Percentiles rank a stretch among this genome's conserved stretches.
Conservation (phyloP, 35 echinoderm and acorn worm species). For the Ophiothrix spiculata region DNA sequence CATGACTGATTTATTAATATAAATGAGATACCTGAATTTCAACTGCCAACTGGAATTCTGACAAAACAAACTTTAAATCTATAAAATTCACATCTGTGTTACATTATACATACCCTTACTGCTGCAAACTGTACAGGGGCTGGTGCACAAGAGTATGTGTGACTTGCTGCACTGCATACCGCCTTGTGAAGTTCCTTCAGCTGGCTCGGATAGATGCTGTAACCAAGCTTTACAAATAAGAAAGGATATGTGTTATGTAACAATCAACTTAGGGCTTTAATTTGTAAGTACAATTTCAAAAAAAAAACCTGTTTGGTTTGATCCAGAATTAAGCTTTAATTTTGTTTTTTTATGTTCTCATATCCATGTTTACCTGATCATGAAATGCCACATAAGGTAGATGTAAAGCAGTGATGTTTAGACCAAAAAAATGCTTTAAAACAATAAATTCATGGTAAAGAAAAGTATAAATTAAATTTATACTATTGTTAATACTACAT, state of each 20-base stretch:
- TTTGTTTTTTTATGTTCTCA: too few relatives aligned
- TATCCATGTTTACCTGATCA: not conserved
- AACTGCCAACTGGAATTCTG: too few relatives aligned
- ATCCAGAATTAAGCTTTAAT: too few relatives aligned
- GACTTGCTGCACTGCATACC: constrained; percentile 74
- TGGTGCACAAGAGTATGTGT: constrained; percentile 93
- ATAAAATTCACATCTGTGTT: not conserved
- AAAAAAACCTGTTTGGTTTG: too few relatives aligned
- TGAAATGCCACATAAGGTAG: not conserved
- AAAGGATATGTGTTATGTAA: not conserved
- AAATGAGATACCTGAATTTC: too few relatives aligned
- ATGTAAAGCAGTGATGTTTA: not conserved
- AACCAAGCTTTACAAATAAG: constrained; percentile 65
- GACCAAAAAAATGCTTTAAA: not conserved
- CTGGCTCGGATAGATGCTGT: constrained; percentile 73
- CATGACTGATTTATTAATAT: too few relatives aligned
- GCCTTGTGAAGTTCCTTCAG: constrained; percentile 55
- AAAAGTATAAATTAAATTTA: too few relatives aligned
- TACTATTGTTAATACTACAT: too few relatives aligned
- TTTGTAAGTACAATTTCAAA: too few relatives aligned
- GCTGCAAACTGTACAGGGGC: constrained; percentile 86
- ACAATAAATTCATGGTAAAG: too few relatives aligned
- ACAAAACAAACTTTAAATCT: too few relatives aligned
- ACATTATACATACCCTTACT: constrained; percentile 56
- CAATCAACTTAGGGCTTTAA: too few relatives aligned